Conservation (phyloP, 2,797 vertebrate species). For the Cynodonichthys magdalenae region DNA sequence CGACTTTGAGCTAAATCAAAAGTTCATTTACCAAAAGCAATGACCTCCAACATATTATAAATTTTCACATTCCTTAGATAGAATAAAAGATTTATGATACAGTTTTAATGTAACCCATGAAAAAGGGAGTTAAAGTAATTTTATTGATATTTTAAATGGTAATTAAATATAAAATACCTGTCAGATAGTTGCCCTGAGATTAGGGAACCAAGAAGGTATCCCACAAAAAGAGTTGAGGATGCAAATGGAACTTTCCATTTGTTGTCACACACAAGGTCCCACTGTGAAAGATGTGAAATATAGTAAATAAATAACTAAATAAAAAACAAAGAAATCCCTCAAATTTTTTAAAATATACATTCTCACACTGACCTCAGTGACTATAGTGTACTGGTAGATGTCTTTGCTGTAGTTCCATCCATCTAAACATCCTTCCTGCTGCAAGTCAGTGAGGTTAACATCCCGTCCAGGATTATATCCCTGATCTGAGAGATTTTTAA, state of each 20-base stretch:
- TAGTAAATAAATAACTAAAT: no score
- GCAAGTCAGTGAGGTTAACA: constrained; percentile 80
- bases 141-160: background rate
- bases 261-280: constrained; percentile 90
- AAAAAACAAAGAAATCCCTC: no score
- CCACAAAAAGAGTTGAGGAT: constrained; percentile 89
- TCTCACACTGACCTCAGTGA: constrained; percentile 80
- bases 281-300: constrained; percentile 74
- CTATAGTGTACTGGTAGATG: constrained; percentile 82
- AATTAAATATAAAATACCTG: constrained; percentile 79
- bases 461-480: constrained; percentile 80
- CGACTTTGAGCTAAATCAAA: background rate
- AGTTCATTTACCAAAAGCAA: background rate
- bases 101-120: background rate
- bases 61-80: background rate
- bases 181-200: constrained; percentile 92
- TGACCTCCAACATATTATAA: background rate
- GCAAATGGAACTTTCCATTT: constrained; percentile 92
- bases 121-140: background rate
- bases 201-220: constrained; percentile 89
- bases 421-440: constrained; percentile 83
- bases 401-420: constrained; percentile 87
- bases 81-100: background rate
- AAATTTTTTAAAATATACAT: background rate
- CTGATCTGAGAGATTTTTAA: constrained; percentile 83